A percentile compares a stretch with the other conserved stretches of the same genome.
Evolutionary conservation across 2,113 vertebrate genomes (phyloP).

Genomic region (Cisticola juncidis): DNA sequence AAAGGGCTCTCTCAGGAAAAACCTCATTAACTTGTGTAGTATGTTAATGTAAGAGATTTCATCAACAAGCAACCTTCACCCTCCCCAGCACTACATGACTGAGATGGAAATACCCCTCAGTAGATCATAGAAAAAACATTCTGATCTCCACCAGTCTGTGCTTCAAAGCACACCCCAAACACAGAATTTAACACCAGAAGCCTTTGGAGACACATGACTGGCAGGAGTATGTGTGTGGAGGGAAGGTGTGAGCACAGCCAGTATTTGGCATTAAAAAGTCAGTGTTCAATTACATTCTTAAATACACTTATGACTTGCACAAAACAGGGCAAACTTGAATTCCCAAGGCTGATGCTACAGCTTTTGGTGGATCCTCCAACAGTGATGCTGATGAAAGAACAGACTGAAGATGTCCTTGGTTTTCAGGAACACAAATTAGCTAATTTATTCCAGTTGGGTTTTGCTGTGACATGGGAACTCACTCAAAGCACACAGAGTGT

Average conservation of each 20-base stretch:
- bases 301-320: not conserved
- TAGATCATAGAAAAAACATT: not conserved
- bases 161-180: conserved; percentile 14
- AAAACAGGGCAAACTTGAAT: not conserved
- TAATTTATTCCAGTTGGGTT: not conserved
- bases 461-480: not conserved
- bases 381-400: not conserved
- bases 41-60: not conserved
- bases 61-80: not conserved
- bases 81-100: not conserved
- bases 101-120: conserved; percentile 1
- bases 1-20: not conserved
- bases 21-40: not conserved
- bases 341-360: not conserved
- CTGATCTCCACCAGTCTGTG: not conserved
- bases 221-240: accelerated
- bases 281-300: not conserved
- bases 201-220: accelerated
- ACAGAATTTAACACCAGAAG: not conserved
- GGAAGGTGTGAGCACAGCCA: not conserved
- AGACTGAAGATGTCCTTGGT: not conserved
- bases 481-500: accelerated
- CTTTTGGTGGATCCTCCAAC: not conserved
- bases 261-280: not conserved
- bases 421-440: not conserved